Evolutionary conservation across 30 jellyfish, hydroid and myxozoan genomes (phyloP), one percentile per base, ranked within the genome.

Genomic region (Mastigias papua): DNA sequence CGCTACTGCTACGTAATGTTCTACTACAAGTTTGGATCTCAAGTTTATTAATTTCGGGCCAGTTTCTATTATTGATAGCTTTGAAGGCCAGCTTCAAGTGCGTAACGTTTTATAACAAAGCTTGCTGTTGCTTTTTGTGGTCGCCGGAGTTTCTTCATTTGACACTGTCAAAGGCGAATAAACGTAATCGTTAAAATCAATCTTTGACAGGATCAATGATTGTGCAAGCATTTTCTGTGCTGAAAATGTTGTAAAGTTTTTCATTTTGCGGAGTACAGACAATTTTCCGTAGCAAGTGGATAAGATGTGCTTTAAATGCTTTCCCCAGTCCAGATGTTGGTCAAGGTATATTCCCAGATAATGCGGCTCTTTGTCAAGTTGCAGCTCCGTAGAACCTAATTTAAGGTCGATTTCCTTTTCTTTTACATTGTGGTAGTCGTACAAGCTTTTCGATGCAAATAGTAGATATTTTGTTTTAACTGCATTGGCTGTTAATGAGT

Each of bases 1-100:
- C 37, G 42, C 73, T 74, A 48, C 33, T 78, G 33, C 78, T 78
- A 1, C 81, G 66, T 34, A 78, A 78, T 3, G 76, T 25, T 54
- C 63, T 51, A 29, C 62, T 78, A 78, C 81, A 50, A 3, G 89
- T 78, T 78, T 51, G 62, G 26, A 57, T 78, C 35, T 78, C 63
- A 78, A 78, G 81, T 57, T 78, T 78, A 23, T 51, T 50, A 30
- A 62, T 78, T 78, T 78, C 78, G 33, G 61, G 78, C 89, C 89
- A 50, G 89, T 78, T 78, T 78, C 29, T 57, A 3, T 58, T 9
- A 78, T 50, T 19, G 23, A 51, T 78, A 34, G 81, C 81, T 21
- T 78, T 78, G 80, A 51, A 78, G 80, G 81, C 33, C 89, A 78
- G 63, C 27, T 23, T 72, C 19, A 48, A 17, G 70, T 48, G n/a